Base-by-base conservation (phyloP, 1,140 invertebrate species). In the Tetranychus urticae region DNA sequence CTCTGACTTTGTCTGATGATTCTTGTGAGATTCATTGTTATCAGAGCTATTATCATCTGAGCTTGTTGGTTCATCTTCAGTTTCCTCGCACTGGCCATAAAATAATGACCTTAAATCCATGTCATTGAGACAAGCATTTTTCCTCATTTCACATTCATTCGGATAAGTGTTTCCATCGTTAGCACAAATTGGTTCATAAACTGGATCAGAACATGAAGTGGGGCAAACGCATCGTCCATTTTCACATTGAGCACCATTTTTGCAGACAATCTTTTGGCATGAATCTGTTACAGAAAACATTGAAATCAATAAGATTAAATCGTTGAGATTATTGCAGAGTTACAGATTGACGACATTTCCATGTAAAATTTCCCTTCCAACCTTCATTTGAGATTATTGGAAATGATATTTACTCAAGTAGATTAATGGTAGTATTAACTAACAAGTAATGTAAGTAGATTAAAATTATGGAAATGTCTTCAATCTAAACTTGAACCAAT, bases 181-280 rank as follows among this genome's bases (percentile, higher is more conserved):
- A 48, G 82, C 85, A 71, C 89, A 93, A 37, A 92, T 84, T 42
- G 80, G 80, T 39, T 75, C 72, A 23, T 67, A 65, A 7, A 36
- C 34, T 2, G 52, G 63, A 12, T 59, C 36, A 4, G 74, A 72
- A 71, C 88, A 91, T 63, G 81, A 78, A 56, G 80, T 79, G 1
- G 86, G 85, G 69, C 88, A 91, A 5, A 88, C 77, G 73, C 87
- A 91, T 52, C 80, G 77, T 0, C 86, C 88, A 47, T 82, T 81
- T 67, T 85, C 78, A 71, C 88, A 91, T 36, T 77, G 78, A 23
- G 82, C 84, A 6, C 84, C 85, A 70, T 79, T 81, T 64, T 83
- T 80, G 74, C 88, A 91, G 65, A 80, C 76, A 4, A 89, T 80
- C 48, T 78, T 78, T 61, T 79, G 75, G 72, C 87, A 92, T 8